Evolutionary conservation across 2,113 vertebrate genomes (phyloP).

Genomic region (Grammomys dolichurus): DNA sequence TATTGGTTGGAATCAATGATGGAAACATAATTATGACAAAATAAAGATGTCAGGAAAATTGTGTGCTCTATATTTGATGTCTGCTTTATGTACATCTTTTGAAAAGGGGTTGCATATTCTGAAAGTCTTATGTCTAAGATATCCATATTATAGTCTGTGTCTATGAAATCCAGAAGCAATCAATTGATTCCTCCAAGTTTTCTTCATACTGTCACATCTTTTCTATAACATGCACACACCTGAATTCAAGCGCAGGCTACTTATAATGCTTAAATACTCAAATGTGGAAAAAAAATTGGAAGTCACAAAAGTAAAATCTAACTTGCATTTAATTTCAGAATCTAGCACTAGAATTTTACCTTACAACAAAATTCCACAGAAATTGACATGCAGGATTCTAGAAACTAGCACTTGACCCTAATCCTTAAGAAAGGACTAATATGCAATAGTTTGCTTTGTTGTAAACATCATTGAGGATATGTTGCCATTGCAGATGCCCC

Average conservation of each 20-base stretch:
- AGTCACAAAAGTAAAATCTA: not conserved
- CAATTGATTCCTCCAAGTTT: not conserved
- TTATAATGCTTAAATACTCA: not conserved
- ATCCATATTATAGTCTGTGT: not conserved
- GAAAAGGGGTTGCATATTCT: not conserved
- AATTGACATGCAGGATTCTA: not conserved
- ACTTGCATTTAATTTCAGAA: not conserved
- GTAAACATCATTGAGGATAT: not conserved
- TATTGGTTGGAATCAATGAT: not conserved
- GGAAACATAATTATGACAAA: not conserved
- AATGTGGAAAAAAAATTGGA: not conserved
- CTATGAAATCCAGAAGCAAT: not conserved
- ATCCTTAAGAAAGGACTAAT: not conserved
- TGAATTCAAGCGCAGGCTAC: too few relatives aligned
- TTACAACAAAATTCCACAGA: not conserved
- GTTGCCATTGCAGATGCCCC: not conserved
- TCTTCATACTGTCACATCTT: not conserved
- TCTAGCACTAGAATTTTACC: not conserved
- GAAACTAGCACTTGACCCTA: not conserved
- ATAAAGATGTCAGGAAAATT: not conserved
- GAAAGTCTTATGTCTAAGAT: not conserved
- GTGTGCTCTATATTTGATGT: not conserved
- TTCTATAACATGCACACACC: not conserved
- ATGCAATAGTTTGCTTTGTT: too few relatives aligned
- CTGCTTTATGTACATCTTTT: not conserved